Evolutionary conservation across 1,140 invertebrate species (phyloP).

Genomic region (Drosophila yakuba): DNA sequence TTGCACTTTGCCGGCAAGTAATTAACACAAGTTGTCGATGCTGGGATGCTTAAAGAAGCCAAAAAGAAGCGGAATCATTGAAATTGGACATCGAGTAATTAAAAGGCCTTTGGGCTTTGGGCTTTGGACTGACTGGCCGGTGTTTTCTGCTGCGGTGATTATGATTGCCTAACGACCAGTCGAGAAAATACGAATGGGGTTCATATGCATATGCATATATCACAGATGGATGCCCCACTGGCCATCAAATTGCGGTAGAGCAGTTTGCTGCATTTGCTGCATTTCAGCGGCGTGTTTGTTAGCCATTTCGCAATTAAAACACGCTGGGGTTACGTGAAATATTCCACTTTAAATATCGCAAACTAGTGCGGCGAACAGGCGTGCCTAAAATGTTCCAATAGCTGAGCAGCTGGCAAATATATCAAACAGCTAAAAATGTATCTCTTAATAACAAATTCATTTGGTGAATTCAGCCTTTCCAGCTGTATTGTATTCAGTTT

Average conservation of each 20-base stretch:
- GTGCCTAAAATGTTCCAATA: background rate
- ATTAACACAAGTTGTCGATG: conserved; percentile 70
- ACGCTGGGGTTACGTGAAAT: background rate
- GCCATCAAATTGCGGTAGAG: conserved; percentile 5
- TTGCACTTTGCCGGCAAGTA: conserved; percentile 64
- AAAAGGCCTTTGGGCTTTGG: conserved; percentile 26
- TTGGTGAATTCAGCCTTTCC: background rate
- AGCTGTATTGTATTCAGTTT: background rate
- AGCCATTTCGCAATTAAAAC: background rate
- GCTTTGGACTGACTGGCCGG: conserved; percentile 1
- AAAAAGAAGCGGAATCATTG: conserved; percentile 49
- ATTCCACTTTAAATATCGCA: background rate
- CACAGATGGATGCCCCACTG: background rate
- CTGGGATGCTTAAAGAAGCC: conserved; percentile 55
- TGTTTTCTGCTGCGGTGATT: conserved; percentile 6
- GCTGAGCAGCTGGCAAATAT: too few species aligned
- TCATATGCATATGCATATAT: too few species aligned
- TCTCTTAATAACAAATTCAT: background rate
- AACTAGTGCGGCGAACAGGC: background rate
- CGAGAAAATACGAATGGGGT: background rate
- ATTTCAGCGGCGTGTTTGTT: background rate
- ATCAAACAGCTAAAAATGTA: too few species aligned
- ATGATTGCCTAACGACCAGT: conserved; percentile 7
- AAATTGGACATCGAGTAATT: conserved; percentile 52
- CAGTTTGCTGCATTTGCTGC: conserved; percentile 1